A percentile compares a stretch with the other conserved stretches of the same genome.
Conservation (phyloP, 1,140 invertebrate species). For the Apolygus lucorum region DNA sequence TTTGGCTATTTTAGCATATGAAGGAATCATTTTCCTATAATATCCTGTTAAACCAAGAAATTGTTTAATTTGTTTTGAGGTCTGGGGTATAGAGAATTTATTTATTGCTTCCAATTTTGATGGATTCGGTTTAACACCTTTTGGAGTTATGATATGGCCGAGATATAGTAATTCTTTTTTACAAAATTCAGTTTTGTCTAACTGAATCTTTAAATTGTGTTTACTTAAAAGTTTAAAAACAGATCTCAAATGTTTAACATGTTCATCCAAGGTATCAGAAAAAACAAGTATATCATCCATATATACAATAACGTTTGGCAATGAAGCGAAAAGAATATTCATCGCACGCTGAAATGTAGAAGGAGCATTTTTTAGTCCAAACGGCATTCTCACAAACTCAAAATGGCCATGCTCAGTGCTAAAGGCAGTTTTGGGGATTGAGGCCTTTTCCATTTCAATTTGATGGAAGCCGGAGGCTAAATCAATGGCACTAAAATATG, state of each 20-base stretch:
- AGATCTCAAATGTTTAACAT: conserved; percentile 24
- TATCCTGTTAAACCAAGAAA: conserved; percentile 34
- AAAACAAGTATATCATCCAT: conserved; percentile 43
- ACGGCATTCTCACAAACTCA: conserved; percentile 30
- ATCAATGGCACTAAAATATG: conserved; percentile 32
- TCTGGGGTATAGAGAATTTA: conserved; percentile 27
- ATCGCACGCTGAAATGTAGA: conserved; percentile 33
- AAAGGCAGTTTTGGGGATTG: conserved; percentile 31
- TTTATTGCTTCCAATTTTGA: conserved; percentile 35
- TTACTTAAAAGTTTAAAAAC: conserved; percentile 31
- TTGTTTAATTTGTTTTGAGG: conserved; percentile 27
- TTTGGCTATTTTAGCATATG: conserved; percentile 33
- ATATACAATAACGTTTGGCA: conserved; percentile 35
- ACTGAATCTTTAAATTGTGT: conserved; percentile 31
- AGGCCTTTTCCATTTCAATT: conserved; percentile 28
- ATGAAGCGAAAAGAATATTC: conserved; percentile 32
- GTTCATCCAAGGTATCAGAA: conserved; percentile 36
- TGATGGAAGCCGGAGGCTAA: conserved; percentile 37
- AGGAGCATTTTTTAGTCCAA: conserved; percentile 28
- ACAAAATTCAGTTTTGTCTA: conserved; percentile 34
- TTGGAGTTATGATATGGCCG: conserved; percentile 34
- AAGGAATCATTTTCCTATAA: conserved; percentile 32
- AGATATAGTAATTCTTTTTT: conserved; percentile 35
- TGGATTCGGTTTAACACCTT: conserved; percentile 36
- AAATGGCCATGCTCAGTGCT: conserved; percentile 26